These are phyloP conservation scores for Cydia amplana DNA, from an alignment of 1,140 invertebrate species.

Conservation along the genomic window DNA sequence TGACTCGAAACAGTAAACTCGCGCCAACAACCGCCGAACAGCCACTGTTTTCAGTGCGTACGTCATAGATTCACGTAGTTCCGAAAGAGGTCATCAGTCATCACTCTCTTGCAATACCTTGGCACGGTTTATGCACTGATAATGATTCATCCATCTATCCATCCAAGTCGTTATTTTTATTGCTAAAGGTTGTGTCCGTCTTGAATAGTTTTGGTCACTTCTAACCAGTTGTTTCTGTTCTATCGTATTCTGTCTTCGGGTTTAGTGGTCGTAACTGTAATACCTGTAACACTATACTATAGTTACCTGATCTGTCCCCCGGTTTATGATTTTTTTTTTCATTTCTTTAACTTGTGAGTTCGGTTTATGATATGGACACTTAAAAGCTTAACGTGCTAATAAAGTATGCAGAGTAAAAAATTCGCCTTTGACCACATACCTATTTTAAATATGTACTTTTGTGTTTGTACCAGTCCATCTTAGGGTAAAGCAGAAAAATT, in stretches of 20 bases:
- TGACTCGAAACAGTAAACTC: neutral
- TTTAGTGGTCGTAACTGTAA: neutral
- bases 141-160: conserved; percentile 2
- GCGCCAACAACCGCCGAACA: neutral
- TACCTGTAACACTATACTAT: neutral
- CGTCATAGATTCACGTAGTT: conserved; percentile 1
- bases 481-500: too few species aligned
- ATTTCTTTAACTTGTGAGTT: too few species aligned
- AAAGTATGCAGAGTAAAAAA: neutral
- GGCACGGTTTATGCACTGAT: neutral
- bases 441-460: too few species aligned
- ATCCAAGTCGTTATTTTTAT: neutral
- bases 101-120: conserved; percentile 2
- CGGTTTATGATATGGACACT: neutral
- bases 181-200: neutral
- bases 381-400: neutral
- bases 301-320: too few species aligned
- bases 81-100: conserved; percentile 3
- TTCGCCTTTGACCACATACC: too few species aligned
- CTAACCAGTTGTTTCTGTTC: neutral
- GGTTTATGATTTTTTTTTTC: too few species aligned
- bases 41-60: neutral
- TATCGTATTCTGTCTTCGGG: neutral
- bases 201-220: neutral
- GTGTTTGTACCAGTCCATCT: too few species aligned